These are phyloP conservation scores for Laodelphax striatellus DNA, from an alignment of 1,140 invertebrate genomes.

Conservation along the genomic window DNA sequence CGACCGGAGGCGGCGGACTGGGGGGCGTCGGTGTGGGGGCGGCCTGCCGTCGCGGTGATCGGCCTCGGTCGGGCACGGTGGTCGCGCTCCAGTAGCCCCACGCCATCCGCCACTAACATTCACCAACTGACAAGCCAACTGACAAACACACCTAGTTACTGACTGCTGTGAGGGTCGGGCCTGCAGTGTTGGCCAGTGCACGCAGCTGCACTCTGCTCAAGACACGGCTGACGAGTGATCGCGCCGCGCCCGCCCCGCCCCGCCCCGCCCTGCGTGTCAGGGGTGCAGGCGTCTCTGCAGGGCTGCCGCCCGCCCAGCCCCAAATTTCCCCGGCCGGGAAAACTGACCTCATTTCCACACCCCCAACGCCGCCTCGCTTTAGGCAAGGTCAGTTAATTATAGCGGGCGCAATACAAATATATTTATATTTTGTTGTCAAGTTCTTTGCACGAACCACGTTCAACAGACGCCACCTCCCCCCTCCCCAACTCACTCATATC, in stretches of 20 bases:
- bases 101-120: slow-evolving; percentile 44
- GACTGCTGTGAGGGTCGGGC: not conserved
- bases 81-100: slow-evolving; percentile 85
- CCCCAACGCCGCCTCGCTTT: not conserved
- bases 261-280: not conserved
- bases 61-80: slow-evolving; percentile 63
- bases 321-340: not conserved
- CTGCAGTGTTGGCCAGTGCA: not conserved
- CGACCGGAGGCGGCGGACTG: not conserved
- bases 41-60: slow-evolving; percentile 59
- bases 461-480: no score
- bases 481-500: no score
- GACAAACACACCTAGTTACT: not conserved
- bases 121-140: not conserved
- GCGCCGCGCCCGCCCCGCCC: no score
- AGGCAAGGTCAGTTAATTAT: slow-evolving; percentile 2
- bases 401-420: no score
- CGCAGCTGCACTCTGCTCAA: not conserved
- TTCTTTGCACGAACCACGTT: no score
- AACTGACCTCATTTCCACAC: not conserved
- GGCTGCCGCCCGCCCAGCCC: not conserved
- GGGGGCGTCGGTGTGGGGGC: slow-evolving; percentile 32
- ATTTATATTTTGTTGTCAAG: no score
- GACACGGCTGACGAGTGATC: not conserved
- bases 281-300: not conserved